phyloP scores from a whole-genome alignment of 2,797 vertebrate genomes.

The Eidolon dupreanum region DNA sequence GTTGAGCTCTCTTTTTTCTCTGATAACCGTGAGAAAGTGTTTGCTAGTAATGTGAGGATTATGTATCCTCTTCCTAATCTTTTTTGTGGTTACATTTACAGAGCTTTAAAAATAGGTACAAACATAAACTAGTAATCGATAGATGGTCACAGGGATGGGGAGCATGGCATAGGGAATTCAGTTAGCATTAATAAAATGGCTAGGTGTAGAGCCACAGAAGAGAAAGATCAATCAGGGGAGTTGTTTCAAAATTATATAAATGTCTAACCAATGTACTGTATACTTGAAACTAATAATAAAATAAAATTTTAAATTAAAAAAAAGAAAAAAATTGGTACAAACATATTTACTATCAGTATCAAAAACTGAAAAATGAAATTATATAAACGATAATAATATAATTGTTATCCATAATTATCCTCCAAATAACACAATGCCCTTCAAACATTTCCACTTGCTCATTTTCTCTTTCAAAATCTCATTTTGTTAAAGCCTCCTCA shows the following conservation, averaged over 20 bases:
- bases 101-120: neutral
- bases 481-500: neutral
- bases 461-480: neutral
- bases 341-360: neutral
- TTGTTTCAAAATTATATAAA: no score
- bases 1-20: neutral
- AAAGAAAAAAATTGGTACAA: neutral
- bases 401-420: neutral
- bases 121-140: no score
- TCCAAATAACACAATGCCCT: neutral
- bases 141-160: no score
- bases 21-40: neutral
- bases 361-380: neutral
- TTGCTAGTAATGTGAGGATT: neutral
- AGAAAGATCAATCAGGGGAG: no score
- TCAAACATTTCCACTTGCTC: neutral
- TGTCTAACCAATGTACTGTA: no score
- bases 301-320: no score
- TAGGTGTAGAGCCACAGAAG: no score
- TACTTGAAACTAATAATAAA: no score
- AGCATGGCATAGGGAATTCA: no score
- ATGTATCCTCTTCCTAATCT: neutral
- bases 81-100: neutral
- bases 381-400: neutral
- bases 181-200: no score